These are phyloP conservation scores for Conchocele bisecta DNA, from an alignment of 2,888 invertebrate species.

Conservation along the genomic window DNA sequence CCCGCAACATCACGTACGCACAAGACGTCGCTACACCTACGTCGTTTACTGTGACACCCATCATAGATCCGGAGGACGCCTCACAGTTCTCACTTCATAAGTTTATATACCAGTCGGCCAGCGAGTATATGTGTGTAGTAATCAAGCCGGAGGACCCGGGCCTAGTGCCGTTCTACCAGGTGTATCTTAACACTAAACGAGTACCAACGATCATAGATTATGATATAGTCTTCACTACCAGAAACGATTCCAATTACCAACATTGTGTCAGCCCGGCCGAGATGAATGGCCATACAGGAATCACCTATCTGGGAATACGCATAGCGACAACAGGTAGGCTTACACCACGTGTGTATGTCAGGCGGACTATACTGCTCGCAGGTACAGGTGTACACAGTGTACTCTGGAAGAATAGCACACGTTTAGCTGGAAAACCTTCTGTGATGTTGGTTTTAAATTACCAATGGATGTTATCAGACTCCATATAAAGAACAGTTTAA, in stretches of 20 bases:
- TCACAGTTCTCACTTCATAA: conserved; percentile 59
- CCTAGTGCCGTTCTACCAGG: conserved; percentile 12
- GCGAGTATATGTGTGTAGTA: conserved; percentile 52
- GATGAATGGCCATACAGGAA: conserved; percentile 44
- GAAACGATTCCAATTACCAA: conserved; percentile 22
- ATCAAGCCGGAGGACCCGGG: conserved; percentile 15
- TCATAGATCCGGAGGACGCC: conserved; percentile 55
- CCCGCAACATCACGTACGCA: conserved; percentile 30
- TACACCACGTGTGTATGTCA: no score
- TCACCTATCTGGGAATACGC: conserved; percentile 30
- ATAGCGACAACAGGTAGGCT: conserved; percentile 23
- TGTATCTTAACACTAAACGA: conserved; percentile 21
- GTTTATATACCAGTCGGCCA: conserved; percentile 53
- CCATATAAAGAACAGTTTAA: no score
- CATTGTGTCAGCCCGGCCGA: conserved; percentile 19
- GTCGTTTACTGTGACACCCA: conserved; percentile 21
- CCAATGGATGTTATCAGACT: no score
- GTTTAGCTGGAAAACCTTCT: no score
- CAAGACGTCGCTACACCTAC: conserved; percentile 35
- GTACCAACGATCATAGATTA: conserved; percentile 36
- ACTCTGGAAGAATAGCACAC: no score
- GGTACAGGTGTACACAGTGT: no score
- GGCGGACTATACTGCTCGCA: no score
- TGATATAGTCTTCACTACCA: conserved; percentile 18
- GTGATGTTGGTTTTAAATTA: no score